Conservation (phyloP, 2,888 invertebrate species). For the Andrena marginata region DNA sequence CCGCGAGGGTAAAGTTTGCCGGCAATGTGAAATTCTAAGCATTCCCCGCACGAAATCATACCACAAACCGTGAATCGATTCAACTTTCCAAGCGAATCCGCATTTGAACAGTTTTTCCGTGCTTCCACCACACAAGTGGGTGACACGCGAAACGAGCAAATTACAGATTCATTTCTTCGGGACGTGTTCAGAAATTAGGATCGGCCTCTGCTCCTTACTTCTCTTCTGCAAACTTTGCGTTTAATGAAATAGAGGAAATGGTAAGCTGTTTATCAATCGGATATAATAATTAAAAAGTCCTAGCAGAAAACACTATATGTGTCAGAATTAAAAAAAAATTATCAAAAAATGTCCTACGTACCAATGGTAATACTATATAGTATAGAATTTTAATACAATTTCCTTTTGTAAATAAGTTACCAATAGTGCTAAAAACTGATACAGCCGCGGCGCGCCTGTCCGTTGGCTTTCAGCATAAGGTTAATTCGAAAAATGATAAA, state of each 20-base stretch:
- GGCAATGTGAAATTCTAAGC: slow-evolving; percentile 27
- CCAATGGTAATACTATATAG: too few relatives aligned
- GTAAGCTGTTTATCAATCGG: too few relatives aligned
- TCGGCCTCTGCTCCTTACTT: background rate
- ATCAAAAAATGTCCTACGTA: too few relatives aligned
- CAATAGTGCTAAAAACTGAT: too few relatives aligned
- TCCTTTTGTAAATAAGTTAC: too few relatives aligned
- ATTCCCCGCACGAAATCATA: slow-evolving; percentile 10
- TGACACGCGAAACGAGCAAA: background rate
- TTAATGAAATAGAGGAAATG: too few relatives aligned
- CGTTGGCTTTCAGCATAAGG: too few relatives aligned
- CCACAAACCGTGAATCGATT: slow-evolving; percentile 22
- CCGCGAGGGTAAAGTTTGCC: slow-evolving; percentile 3
- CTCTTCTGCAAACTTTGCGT: background rate
- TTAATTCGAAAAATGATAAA: too few relatives aligned
- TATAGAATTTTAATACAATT: too few relatives aligned
- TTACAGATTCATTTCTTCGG: background rate
- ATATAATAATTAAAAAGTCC: background rate
- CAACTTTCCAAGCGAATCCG: slow-evolving; percentile 26
- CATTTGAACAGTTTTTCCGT: slow-evolving; percentile 19
- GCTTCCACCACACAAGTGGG: background rate
- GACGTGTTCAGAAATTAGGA: slow-evolving; percentile 9
- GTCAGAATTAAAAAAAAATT: too few relatives aligned
- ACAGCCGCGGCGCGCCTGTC: too few relatives aligned
- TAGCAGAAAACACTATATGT: too few relatives aligned